phyloP scores from a whole-genome alignment of 2,888 invertebrate genomes.

The Ormyrus rosae region DNA sequence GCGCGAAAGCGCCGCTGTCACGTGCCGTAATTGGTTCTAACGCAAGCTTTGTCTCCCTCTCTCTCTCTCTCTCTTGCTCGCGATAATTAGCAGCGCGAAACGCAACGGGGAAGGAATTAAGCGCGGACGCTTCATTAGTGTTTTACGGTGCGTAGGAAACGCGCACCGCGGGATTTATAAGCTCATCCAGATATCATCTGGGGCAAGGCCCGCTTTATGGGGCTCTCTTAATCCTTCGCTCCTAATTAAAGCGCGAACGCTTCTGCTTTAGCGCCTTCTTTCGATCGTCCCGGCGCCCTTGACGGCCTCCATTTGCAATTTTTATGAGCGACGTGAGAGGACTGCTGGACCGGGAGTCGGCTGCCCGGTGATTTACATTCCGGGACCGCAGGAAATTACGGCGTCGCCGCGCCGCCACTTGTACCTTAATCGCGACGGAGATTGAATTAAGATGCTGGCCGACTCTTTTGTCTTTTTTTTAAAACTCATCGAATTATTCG shows the following conservation, averaged over 20 bases:
- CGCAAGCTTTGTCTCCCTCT: not conserved
- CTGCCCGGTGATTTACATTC: too few species aligned
- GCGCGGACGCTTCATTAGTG: conserved; percentile 40
- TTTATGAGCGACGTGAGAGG: too few species aligned
- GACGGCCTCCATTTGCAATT: too few species aligned
- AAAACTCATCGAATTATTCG: too few species aligned
- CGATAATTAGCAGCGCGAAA: conserved; percentile 3
- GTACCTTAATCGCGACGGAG: too few species aligned
- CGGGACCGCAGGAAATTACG: too few species aligned
- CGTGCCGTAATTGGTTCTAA: conserved; percentile 20
- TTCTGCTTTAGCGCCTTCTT: too few species aligned
- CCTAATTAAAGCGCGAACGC: conserved; percentile 47
- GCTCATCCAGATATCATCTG: conserved; percentile 49
- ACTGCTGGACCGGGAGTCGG: too few species aligned
- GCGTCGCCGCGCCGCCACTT: too few species aligned
- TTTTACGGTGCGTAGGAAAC: conserved; percentile 35
- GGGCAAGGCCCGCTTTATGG: conserved; percentile 50
- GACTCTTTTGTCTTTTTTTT: too few species aligned
- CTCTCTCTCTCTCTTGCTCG: not conserved
- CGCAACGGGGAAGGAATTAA: conserved; percentile 3
- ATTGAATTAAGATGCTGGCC: too few species aligned
- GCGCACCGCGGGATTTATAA: not conserved
- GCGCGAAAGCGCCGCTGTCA: conserved; percentile 10
- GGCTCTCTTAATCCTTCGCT: conserved; percentile 23
- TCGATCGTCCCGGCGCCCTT: too few species aligned